These are phyloP conservation scores for Poeciliopsis turrubarensis DNA, from an alignment of 2,113 vertebrate genomes.

Conservation along the genomic window DNA sequence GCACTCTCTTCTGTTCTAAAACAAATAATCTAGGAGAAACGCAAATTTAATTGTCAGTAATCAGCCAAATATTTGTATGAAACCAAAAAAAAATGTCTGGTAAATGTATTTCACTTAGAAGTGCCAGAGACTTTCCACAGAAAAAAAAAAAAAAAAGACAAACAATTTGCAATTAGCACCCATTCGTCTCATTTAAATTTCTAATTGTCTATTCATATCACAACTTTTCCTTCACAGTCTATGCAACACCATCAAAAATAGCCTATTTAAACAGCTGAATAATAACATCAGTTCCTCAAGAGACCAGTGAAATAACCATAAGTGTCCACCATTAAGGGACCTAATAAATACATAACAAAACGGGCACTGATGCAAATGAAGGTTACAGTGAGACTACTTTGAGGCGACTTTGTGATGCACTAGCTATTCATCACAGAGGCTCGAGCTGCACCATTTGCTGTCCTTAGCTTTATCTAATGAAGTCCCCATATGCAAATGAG, in stretches of 20 bases:
- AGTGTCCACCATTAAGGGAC: conserved; percentile 83
- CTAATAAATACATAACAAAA: conserved; percentile 80
- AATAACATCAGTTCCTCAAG: conserved; percentile 76
- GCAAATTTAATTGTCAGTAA: background rate
- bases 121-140: conserved; percentile 17
- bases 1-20: background rate
- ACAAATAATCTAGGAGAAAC: background rate
- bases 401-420: conserved; percentile 90
- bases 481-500: conserved; percentile 99
- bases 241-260: conserved; percentile 68
- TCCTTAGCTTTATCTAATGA: conserved; percentile 99
- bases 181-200: conserved; percentile 43
- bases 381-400: conserved; percentile 93
- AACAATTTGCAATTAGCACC: conserved; percentile 51
- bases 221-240: conserved; percentile 61
- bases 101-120: conserved; percentile 15
- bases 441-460: conserved; percentile 91
- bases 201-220: conserved; percentile 33
- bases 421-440: conserved; percentile 98
- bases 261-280: conserved; percentile 82
- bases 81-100: background rate
- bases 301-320: conserved; percentile 81
- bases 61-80: background rate
- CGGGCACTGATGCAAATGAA: conserved; percentile 91
- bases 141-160: background rate